Percentiles rank a stretch among this genome's conserved stretches.
phyloP scores from a whole-genome alignment of 2,797 vertebrate genomes.

The Amblyopsis hoosieri region DNA sequence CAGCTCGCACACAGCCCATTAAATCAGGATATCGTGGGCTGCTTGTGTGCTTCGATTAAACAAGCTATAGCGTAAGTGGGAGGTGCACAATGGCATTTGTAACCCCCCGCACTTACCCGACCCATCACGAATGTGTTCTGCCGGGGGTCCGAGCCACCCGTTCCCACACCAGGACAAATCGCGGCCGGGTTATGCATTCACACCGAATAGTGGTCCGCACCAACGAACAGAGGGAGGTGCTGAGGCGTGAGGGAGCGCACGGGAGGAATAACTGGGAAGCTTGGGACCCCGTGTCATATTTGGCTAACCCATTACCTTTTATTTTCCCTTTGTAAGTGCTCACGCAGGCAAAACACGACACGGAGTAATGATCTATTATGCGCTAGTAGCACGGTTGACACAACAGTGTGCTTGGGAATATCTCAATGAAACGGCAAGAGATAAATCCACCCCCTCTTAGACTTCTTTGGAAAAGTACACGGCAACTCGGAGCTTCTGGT shows the following conservation, averaged over 20 bases:
- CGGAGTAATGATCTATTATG: slow-evolving; percentile 24
- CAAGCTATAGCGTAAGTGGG: slow-evolving; percentile 72
- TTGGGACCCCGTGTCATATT: slow-evolving; percentile 61
- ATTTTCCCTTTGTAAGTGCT: slow-evolving; percentile 23
- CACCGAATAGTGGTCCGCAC: slow-evolving; percentile 68
- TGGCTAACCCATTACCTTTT: slow-evolving; percentile 71
- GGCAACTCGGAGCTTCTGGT: slow-evolving; percentile 3
- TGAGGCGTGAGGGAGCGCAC: slow-evolving; percentile 84
- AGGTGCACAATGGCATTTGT: slow-evolving; percentile 72
- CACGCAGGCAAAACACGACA: slow-evolving; percentile 16
- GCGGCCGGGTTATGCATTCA: slow-evolving; percentile 70
- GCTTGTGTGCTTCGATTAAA: slow-evolving; percentile 66
- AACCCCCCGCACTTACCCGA: slow-evolving; percentile 14
- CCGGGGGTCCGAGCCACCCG: slow-evolving; percentile 30
- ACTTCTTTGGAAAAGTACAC: neutral
- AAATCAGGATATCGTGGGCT: slow-evolving; percentile 19
- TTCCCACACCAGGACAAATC: slow-evolving; percentile 71
- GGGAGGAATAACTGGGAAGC: slow-evolving; percentile 25
- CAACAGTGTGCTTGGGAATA: slow-evolving; percentile 13
- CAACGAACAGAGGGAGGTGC: slow-evolving; percentile 67
- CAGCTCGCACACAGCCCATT: slow-evolving; percentile 1
- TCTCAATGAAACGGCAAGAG: slow-evolving; percentile 13
- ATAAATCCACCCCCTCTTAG: slow-evolving; percentile 1
- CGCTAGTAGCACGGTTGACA: slow-evolving; percentile 1
- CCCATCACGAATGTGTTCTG: too few species aligned